Percentiles rank a stretch among this genome's conserved stretches.
Evolutionary conservation across 2,888 invertebrate species (phyloP).

Genomic region (Phyto melanocephala): DNA sequence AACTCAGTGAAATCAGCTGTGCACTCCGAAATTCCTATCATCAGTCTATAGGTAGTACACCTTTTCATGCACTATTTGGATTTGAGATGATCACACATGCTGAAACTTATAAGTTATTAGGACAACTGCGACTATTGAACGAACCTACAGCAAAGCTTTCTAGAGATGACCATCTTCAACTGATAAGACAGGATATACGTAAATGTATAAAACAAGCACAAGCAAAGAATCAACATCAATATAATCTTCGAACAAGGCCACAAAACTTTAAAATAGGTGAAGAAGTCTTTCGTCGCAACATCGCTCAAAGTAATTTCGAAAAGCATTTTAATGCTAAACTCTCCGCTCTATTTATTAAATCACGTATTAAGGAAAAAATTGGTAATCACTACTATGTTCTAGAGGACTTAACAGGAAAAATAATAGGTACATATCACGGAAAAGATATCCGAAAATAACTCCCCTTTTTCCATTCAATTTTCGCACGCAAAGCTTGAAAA

Average conservation of each 20-base stretch:
- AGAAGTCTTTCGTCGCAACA: conserved; percentile 3
- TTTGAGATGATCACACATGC: background rate
- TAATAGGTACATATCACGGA: background rate
- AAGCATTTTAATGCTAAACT: too few relatives aligned
- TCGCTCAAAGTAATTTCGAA: background rate
- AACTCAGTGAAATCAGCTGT: conserved; percentile 28
- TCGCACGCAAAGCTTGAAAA: background rate
- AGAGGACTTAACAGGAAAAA: conserved; percentile 1
- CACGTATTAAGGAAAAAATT: background rate
- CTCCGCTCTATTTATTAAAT: conserved; percentile 15
- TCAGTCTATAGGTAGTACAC: background rate
- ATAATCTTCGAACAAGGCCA: conserved; percentile 20
- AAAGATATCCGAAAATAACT: background rate
- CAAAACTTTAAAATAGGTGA: background rate
- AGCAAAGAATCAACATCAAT: background rate
- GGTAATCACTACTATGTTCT: conserved; percentile 22
- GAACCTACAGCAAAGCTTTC: background rate
- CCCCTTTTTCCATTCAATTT: background rate
- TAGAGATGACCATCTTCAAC: background rate
- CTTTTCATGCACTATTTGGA: conserved; percentile 7
- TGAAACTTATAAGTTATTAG: background rate
- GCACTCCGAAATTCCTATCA: conserved; percentile 7
- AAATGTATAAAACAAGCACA: background rate
- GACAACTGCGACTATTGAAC: background rate
- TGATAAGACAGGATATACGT: conserved; percentile 8